Percentiles rank a stretch among this genome's conserved stretches.
phyloP scores from a whole-genome alignment of 2,888 invertebrate species.

The Meandrusa payeni region DNA sequence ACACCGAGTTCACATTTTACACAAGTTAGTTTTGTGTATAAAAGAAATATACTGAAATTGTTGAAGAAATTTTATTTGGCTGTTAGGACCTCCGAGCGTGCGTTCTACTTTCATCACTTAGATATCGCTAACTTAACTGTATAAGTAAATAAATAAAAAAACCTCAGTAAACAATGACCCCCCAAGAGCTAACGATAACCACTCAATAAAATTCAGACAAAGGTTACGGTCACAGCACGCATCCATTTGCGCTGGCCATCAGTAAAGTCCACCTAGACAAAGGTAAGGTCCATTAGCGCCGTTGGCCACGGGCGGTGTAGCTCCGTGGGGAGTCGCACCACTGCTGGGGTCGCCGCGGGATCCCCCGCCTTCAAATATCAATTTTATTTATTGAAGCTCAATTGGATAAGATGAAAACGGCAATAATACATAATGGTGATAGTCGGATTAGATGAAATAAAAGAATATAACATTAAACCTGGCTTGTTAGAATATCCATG shows the following conservation, averaged over 20 bases:
- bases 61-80: too few species aligned
- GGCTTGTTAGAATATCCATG: too few species aligned
- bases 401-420: slow-evolving; percentile 16
- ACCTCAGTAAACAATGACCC: background rate
- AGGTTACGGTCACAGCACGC: slow-evolving; percentile 4
- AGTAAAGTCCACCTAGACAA: slow-evolving; percentile 19
- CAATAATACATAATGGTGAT: background rate
- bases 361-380: slow-evolving; percentile 12
- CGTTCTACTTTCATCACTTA: too few species aligned
- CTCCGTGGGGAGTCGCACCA: slow-evolving; percentile 20
- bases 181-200: background rate
- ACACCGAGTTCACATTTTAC: too few species aligned
- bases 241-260: slow-evolving; percentile 15
- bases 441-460: too few species aligned
- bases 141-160: too few species aligned
- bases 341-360: slow-evolving; percentile 23
- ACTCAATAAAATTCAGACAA: slow-evolving; percentile 15
- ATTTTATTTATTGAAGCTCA: slow-evolving; percentile 18
- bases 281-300: slow-evolving; percentile 31
- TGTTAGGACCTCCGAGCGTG: too few species aligned
- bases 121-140: too few species aligned
- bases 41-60: too few species aligned
- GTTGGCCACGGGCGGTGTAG: slow-evolving; percentile 24
- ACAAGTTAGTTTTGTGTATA: too few species aligned
- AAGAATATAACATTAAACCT: too few species aligned